Evolutionary conservation across 1,140 invertebrate species (phyloP).

Genomic region (Chymomyza costata): DNA sequence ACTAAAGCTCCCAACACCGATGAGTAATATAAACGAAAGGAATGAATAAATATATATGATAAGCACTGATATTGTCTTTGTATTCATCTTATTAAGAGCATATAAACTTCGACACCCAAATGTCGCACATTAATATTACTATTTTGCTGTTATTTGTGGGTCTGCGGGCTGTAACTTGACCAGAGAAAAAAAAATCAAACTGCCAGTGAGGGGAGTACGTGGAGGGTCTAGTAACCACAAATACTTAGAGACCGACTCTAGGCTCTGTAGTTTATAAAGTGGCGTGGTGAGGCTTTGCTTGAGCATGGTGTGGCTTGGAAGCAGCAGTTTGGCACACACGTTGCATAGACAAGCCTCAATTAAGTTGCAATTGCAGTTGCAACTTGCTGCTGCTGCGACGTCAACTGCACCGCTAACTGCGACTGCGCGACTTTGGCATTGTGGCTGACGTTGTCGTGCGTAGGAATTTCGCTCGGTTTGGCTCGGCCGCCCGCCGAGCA

Average conservation of each 20-base stretch:
- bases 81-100: no score
- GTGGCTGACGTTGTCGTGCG: conserved; percentile 56
- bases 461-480: conserved; percentile 55
- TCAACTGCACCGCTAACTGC: conserved; percentile 17
- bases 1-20: no score
- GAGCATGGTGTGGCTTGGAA: background rate
- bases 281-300: background rate
- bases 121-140: no score
- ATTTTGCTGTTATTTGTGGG: no score
- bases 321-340: conserved; percentile 4
- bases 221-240: conserved; percentile 47
- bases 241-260: conserved; percentile 34
- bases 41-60: no score
- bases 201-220: background rate
- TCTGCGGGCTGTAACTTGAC: no score
- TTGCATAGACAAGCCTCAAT: conserved; percentile 68
- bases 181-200: background rate
- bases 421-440: no score
- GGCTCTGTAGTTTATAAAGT: background rate
- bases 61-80: no score
- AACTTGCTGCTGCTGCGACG: conserved; percentile 24
- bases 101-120: no score
- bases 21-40: no score
- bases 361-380: conserved; percentile 67
- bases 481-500: conserved; percentile 43